These are phyloP conservation scores for Xylocopa sonorina DNA, from an alignment of 1,140 invertebrate genomes.

Conservation along the genomic window DNA sequence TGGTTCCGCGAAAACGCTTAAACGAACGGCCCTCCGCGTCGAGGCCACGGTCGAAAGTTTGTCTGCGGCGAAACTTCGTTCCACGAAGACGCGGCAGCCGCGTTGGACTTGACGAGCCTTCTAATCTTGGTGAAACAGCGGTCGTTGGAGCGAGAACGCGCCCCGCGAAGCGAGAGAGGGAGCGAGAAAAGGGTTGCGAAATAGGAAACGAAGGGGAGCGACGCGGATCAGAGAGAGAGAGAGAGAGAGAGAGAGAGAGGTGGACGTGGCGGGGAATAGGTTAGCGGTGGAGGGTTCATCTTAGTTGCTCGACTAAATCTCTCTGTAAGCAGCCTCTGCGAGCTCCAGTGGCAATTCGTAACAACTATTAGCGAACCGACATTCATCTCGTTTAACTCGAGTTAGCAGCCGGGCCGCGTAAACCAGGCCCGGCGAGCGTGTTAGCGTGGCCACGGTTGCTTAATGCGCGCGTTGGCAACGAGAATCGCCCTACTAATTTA, in stretches of 20 bases:
- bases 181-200: background rate
- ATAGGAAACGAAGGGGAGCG: background rate
- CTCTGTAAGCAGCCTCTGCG: constrained; percentile 61
- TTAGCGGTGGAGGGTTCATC: constrained; percentile 58
- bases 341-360: constrained; percentile 72
- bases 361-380: constrained; percentile 78
- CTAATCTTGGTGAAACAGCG: constrained; percentile 59
- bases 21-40: background rate
- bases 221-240: background rate
- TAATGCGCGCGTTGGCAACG: constrained; percentile 64
- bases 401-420: constrained; percentile 70
- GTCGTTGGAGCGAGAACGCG: background rate
- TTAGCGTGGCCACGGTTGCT: constrained; percentile 65
- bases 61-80: constrained; percentile 56
- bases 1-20: constrained; percentile 13
- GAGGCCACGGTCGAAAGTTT: constrained; percentile 35
- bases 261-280: constrained; percentile 13
- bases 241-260: background rate
- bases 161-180: background rate
- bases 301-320: constrained; percentile 69
- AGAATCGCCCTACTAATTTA: constrained; percentile 70
- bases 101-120: constrained; percentile 38
- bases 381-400: constrained; percentile 79
- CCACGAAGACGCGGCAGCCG: constrained; percentile 38
- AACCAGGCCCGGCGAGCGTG: constrained; percentile 64